Base-by-base conservation (phyloP, 2,113 vertebrate genomes). In the Strix uralensis region DNA sequence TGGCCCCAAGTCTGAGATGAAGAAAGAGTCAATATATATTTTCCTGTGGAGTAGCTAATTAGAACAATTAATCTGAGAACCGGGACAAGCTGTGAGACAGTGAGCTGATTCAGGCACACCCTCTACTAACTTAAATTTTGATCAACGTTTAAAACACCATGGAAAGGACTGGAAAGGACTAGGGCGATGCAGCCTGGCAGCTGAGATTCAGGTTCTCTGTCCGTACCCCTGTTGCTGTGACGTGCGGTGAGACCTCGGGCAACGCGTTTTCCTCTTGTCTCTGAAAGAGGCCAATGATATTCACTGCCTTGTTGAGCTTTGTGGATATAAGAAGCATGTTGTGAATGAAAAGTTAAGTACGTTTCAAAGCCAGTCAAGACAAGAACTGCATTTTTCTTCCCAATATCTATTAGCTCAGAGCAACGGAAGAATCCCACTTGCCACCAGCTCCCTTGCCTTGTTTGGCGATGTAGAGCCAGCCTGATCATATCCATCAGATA, bases 351-450 rank as follows among this genome's bases (percentile, higher is more conserved):
- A 80, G 84, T 94, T 92, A 96, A 95, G 93, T 27, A 84, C 18
- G 6, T 94, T 94, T 97, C 95, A 97, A 97, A 97, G 96, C 95
- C 88, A 86, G 95, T 79, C 90, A 95, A 93, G 92, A 93, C 79
- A 96, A 96, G 93, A 96, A 96, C 84, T 71, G 81, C 94, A 97
- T 97, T 97, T 96, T 96, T 96, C 91, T 92, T 85, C 54, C 83
- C 59, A 73, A 94, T 96, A 95, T 92, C 94, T 98, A 95, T 90
- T 86, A 97, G 96, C 88, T 95, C 94, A 87, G 92, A 94, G 87
- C 94, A 97, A 96, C 78, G 15, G 92, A 96, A 97, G 95, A 96
- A 96, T 96, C 94, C 65, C 94, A 75, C 93, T 97, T 83, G 86
- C 96, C 88, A 92, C 84, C 92, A 90, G 91, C 88, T 95, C 85